Conservation (phyloP, 2,888 invertebrate species). For the Platynereis dumerilii region DNA sequence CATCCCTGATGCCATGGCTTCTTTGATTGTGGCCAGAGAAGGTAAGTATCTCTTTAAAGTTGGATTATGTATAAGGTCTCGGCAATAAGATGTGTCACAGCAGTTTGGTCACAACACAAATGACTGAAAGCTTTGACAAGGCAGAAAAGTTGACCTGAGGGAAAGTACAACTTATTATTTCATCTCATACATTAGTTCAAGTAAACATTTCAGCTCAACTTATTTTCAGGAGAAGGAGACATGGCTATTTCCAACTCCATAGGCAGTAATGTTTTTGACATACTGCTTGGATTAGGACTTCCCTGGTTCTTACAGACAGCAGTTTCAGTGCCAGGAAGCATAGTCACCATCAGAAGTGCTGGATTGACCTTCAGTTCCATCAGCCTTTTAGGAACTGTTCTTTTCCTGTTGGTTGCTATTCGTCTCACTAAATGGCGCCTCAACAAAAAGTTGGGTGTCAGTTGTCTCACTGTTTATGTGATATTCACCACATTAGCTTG, state of each 20-base stretch:
- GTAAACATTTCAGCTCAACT: too few relatives aligned
- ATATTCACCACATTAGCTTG: conserved; percentile 79
- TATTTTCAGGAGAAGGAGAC: conserved; percentile 53
- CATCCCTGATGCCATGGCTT: conserved; percentile 58
- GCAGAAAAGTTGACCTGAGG: too few relatives aligned
- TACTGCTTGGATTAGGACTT: conserved; percentile 57
- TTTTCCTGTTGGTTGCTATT: conserved; percentile 74
- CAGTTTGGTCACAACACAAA: too few relatives aligned
- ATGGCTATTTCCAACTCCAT: conserved; percentile 62
- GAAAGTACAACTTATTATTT: too few relatives aligned
- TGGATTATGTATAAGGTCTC: not conserved
- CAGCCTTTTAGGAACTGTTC: conserved; percentile 77
- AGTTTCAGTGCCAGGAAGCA: conserved; percentile 66
- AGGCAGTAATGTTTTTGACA: conserved; percentile 62
- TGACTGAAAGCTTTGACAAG: too few relatives aligned
- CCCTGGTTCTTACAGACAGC: conserved; percentile 55
- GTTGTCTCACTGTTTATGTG: conserved; percentile 73
- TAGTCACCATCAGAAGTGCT: conserved; percentile 77
- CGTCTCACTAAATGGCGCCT: conserved; percentile 71
- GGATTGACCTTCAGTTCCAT: conserved; percentile 84
- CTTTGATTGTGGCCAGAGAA: conserved; percentile 56
- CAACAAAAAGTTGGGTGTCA: conserved; percentile 73
- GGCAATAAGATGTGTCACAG: too few relatives aligned
- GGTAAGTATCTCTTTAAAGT: conserved; percentile 41
- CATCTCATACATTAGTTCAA: too few relatives aligned